phyloP scores from a whole-genome alignment of 2,888 invertebrate genomes.

The Drosophila niveifrons region DNA sequence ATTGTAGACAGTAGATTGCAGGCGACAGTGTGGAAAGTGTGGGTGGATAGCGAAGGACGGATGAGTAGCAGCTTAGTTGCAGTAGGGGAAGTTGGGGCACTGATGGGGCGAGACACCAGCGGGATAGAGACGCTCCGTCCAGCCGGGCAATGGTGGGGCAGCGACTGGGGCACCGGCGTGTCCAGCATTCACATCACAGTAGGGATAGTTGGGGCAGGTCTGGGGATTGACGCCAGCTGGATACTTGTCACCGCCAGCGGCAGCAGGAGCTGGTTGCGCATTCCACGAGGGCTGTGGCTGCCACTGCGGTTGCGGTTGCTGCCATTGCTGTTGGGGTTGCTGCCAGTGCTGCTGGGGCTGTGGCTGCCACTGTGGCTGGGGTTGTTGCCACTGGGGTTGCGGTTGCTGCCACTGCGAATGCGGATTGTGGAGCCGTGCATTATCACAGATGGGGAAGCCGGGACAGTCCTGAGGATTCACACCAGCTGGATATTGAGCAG shows the following conservation, averaged over 20 bases:
- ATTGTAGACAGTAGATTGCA: conserved; percentile 22
- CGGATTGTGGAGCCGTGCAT: conserved; percentile 85
- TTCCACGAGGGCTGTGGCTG: conserved; percentile 80
- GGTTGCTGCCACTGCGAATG: conserved; percentile 82
- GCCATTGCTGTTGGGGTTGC: conserved; percentile 80
- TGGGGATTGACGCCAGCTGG: conserved; percentile 86
- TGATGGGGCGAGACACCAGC: conserved; percentile 85
- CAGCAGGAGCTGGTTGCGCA: conserved; percentile 75
- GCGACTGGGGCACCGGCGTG: conserved; percentile 80
- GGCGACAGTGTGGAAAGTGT: conserved; percentile 19
- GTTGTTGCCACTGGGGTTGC: conserved; percentile 77
- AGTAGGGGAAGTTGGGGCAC: conserved; percentile 86
- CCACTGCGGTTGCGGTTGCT: conserved; percentile 59
- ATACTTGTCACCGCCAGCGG: conserved; percentile 84
- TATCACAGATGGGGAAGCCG: conserved; percentile 86
- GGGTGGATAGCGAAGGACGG: background rate
- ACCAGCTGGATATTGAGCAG: conserved; percentile 86
- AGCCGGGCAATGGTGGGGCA: conserved; percentile 85
- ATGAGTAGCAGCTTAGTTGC: conserved; percentile 73
- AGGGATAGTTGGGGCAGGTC: conserved; percentile 87
- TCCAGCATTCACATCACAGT: conserved; percentile 85
- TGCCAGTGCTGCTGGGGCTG: conserved; percentile 76
- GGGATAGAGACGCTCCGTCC: conserved; percentile 85
- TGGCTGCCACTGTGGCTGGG: conserved; percentile 72
- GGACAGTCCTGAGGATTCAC: conserved; percentile 86